These are phyloP conservation scores for Pimephales promelas DNA, from an alignment of 2,113 vertebrate genomes.

Conservation along the genomic window DNA sequence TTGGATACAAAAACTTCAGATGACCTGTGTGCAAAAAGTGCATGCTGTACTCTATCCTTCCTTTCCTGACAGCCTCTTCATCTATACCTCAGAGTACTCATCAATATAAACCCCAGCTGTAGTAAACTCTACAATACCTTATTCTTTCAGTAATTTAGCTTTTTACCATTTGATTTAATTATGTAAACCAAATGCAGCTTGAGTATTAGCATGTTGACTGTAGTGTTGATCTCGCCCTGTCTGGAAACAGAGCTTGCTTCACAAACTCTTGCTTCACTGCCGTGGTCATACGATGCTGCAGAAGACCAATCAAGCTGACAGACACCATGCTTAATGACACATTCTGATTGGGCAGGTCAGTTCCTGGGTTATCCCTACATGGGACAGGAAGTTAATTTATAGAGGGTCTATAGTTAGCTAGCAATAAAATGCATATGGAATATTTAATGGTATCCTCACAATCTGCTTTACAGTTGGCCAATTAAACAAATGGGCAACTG, in stretches of 20 bases:
- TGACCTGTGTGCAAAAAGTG: constrained; percentile 55
- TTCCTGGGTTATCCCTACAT: background rate
- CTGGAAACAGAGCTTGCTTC: background rate
- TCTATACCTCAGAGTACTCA: constrained; percentile 48
- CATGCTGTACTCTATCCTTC: constrained; percentile 57
- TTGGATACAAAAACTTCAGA: constrained; percentile 49
- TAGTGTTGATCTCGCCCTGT: background rate
- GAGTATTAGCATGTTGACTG: constrained; percentile 11
- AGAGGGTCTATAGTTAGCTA: background rate
- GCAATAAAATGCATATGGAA: constrained; percentile 8
- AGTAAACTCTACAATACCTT: constrained; percentile 21
- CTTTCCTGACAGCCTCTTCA: constrained; percentile 45
- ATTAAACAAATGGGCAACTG: constrained; percentile 2
- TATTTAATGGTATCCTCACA: background rate
- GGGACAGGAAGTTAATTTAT: background rate
- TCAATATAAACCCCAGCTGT: constrained; percentile 38
- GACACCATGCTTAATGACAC: background rate
- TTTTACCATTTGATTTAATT: constrained; percentile 34
- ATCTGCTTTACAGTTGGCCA: background rate
- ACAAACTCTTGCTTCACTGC: constrained; percentile 17
- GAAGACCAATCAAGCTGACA: background rate
- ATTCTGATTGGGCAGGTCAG: background rate
- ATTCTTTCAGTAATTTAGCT: constrained; percentile 18
- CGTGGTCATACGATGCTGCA: background rate
- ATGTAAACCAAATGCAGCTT: constrained; percentile 21